Evolutionary conservation across 2,113 vertebrate species (phyloP).

Genomic region (Poicephalus gulielmi): DNA sequence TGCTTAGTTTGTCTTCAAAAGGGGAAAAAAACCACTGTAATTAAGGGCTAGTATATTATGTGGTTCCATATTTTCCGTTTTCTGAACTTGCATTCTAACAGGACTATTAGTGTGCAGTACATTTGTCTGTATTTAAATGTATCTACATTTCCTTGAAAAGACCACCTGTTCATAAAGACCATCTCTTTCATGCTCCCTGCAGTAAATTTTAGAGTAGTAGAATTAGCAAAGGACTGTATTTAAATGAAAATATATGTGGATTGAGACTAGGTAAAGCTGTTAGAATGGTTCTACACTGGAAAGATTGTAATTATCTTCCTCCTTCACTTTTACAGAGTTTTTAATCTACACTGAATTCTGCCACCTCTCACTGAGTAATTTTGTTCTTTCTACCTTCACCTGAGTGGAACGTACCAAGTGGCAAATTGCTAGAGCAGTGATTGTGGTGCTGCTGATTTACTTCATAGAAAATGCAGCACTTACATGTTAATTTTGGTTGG

Average conservation of each 20-base stretch:
- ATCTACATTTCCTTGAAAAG: slow-evolving; percentile 74
- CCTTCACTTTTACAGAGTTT: slow-evolving; percentile 25
- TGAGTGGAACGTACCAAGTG: slow-evolving; percentile 30
- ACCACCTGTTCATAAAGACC: slow-evolving; percentile 78
- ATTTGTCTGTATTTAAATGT: slow-evolving; percentile 78
- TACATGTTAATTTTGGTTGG: slow-evolving; percentile 35
- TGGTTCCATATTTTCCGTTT: slow-evolving; percentile 55
- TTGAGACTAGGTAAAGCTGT: slow-evolving; percentile 5
- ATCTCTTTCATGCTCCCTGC: slow-evolving; percentile 61
- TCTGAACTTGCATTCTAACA: slow-evolving; percentile 65
- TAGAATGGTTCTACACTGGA: not conserved
- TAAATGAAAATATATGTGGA: slow-evolving; percentile 56
- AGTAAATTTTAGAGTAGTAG: slow-evolving; percentile 50
- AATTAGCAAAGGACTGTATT: slow-evolving; percentile 41
- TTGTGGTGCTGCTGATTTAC: slow-evolving; percentile 21
- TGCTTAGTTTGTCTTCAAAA: slow-evolving; percentile 70
- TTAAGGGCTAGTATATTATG: slow-evolving; percentile 67
- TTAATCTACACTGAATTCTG: slow-evolving; percentile 38
- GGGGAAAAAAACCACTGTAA: slow-evolving; percentile 43
- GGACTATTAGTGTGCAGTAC: slow-evolving; percentile 71
- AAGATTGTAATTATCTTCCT: slow-evolving; percentile 30
- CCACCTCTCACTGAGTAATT: slow-evolving; percentile 46
- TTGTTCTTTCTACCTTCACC: slow-evolving; percentile 33
- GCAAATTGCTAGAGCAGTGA: slow-evolving; percentile 10
- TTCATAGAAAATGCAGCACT: slow-evolving; percentile 51